Evolutionary conservation across 2,113 vertebrate genomes (phyloP).

Genomic region (Sylvietta virens): DNA sequence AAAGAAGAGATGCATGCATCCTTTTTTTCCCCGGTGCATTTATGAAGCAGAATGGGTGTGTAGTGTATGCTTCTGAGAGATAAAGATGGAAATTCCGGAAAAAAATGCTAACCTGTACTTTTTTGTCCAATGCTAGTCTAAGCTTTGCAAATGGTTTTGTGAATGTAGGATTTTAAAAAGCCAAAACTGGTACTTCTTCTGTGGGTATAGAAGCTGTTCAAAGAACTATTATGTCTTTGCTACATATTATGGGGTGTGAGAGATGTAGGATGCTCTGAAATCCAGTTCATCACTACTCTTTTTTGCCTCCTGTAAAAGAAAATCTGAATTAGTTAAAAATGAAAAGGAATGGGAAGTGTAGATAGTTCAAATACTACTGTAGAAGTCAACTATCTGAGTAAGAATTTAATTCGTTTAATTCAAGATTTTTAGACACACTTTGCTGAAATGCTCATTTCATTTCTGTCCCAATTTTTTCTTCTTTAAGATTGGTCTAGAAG

Average conservation of each 20-base stretch:
- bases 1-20: neutral
- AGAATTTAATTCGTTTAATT: neutral
- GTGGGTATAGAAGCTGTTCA: neutral
- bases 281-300: neutral
- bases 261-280: neutral
- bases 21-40: neutral
- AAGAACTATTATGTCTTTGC: neutral
- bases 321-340: neutral
- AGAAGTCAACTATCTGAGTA: neutral
- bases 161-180: neutral
- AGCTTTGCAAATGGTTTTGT: neutral
- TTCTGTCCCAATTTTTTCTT: neutral
- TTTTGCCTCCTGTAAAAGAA: neutral
- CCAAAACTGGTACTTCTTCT: neutral
- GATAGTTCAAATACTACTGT: neutral
- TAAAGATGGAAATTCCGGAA: neutral
- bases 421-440: neutral
- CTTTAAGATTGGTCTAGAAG: neutral
- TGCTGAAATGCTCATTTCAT: neutral
- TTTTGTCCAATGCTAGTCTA: neutral
- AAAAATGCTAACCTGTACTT: neutral
- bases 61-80: neutral
- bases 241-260: neutral
- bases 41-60: neutral
- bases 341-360: neutral